These are phyloP conservation scores for Hydropsyche tenuis DNA, from an alignment of 1,140 invertebrate genomes.

Conservation along the genomic window DNA sequence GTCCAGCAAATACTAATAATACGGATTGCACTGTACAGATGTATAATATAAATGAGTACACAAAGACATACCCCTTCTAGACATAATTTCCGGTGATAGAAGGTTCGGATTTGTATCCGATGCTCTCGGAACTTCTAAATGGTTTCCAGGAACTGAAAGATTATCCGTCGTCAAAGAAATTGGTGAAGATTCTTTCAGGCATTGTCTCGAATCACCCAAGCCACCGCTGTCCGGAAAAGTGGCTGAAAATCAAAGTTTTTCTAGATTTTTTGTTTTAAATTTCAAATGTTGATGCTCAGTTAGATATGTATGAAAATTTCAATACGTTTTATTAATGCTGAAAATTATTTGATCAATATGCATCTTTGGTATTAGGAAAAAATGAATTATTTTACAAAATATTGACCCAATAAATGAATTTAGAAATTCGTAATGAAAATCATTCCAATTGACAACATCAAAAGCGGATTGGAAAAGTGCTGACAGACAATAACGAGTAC, in stretches of 20 bases:
- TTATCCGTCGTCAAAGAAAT: constrained; percentile 65
- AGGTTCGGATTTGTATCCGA: constrained; percentile 77
- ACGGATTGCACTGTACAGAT: too few relatives aligned
- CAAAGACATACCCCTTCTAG: constrained; percentile 36
- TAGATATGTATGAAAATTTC: too few relatives aligned
- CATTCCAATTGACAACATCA: neutral
- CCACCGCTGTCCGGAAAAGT: constrained; percentile 60
- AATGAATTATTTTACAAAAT: too few relatives aligned
- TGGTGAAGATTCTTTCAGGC: constrained; percentile 71
- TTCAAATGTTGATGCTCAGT: too few relatives aligned
- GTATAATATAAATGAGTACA: neutral
- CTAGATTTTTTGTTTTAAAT: neutral
- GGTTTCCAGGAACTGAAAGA: constrained; percentile 71
- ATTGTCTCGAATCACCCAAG: constrained; percentile 67
- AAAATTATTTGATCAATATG: too few relatives aligned
- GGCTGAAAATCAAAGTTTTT: constrained; percentile 52
- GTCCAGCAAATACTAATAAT: too few relatives aligned
- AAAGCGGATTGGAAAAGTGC: neutral
- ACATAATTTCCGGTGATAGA: constrained; percentile 74
- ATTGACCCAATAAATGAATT: too few relatives aligned
- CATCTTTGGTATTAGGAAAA: too few relatives aligned
- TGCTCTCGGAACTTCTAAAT: constrained; percentile 75
- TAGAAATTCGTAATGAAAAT: too few relatives aligned
- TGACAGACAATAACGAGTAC: neutral
- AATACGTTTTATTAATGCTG: too few relatives aligned